These are phyloP conservation scores for Parnassius mnemosyne DNA, from an alignment of 2,888 invertebrate genomes.

Conservation along the genomic window DNA sequence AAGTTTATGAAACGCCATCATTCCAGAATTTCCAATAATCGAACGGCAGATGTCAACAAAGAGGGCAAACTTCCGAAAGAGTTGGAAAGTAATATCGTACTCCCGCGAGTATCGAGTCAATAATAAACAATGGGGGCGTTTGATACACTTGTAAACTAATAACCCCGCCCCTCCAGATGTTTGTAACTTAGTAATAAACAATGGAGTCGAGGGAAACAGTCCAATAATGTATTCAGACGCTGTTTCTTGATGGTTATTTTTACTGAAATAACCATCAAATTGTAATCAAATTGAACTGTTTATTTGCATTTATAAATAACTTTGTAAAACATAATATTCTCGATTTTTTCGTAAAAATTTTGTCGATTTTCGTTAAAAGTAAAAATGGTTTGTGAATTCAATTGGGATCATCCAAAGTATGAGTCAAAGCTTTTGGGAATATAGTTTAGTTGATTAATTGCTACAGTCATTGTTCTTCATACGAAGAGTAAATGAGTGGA, in stretches of 20 bases:
- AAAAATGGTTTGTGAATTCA: no score
- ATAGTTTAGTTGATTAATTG: no score
- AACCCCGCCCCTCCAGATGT: slow-evolving; percentile 55
- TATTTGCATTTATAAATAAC: not conserved
- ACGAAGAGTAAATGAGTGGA: no score
- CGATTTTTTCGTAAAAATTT: no score
- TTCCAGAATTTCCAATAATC: slow-evolving; percentile 68
- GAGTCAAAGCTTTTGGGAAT: no score
- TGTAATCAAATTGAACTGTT: no score
- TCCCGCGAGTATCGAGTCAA: slow-evolving; percentile 64
- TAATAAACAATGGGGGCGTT: slow-evolving; percentile 74
- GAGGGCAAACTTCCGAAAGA: slow-evolving; percentile 78
- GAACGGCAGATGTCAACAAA: slow-evolving; percentile 75
- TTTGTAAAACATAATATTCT: no score
- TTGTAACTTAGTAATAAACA: slow-evolving; percentile 66
- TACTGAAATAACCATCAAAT: no score
- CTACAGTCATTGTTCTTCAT: no score
- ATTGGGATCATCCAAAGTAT: no score
- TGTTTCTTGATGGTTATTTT: slow-evolving; percentile 1
- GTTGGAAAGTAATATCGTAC: slow-evolving; percentile 71
- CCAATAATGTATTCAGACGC: slow-evolving; percentile 4
- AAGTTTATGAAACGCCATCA: slow-evolving; percentile 56
- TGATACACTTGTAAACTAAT: slow-evolving; percentile 81
- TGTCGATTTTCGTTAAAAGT: no score
- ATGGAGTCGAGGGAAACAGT: slow-evolving; percentile 56